Base-by-base conservation (phyloP, 1,140 invertebrate species). In the Aethina tumida region DNA sequence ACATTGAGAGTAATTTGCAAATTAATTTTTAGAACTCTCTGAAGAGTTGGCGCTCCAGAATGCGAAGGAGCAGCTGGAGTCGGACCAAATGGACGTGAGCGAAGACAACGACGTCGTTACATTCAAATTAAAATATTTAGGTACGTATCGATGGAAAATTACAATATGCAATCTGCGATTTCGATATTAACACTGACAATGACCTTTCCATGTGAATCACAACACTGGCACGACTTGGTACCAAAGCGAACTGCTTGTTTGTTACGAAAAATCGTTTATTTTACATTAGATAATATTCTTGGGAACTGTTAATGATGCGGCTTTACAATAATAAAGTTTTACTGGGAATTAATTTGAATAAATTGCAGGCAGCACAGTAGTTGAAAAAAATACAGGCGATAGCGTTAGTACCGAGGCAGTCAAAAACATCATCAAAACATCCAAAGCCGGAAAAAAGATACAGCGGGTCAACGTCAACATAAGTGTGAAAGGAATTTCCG, bases 31-130 rank as follows among this genome's bases (percentile, higher is more conserved):
- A 87, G 84, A 87, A 60, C 57, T 87, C 19, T 74, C 73, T 43
- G 84, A 88, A 63, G 81, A 85, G 60, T 82, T 80, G 73, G 76
- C 75, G 12, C 63, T 81, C 26, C 73, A 73, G n/a, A 75, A 73
- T 45, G 71, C 74, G 15, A 77, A 80, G 37, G 70, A 73, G 33
- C 69, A 68, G 2, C 71, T 74, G 13, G 68, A 71, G 34, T 65
- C 69, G 37, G 52, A 64, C 4, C 66, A 68, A 21, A 61, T 64
- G 10, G 70, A 68, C 12, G 62, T 61, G 8, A 67, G 62, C 19
- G 62, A 65, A 10, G 70, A 74, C 15, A 66, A 71, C 26, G 63
- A 70, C 2, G 68, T 68, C 14, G 53, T 81, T 18, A 74, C 74
- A 19, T 81, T 80, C 58, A 71, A 73, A 58, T 64, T 82, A 37